Evolutionary conservation across 2,113 vertebrate species (phyloP).

Genomic region (Eolophus roseicapilla): DNA sequence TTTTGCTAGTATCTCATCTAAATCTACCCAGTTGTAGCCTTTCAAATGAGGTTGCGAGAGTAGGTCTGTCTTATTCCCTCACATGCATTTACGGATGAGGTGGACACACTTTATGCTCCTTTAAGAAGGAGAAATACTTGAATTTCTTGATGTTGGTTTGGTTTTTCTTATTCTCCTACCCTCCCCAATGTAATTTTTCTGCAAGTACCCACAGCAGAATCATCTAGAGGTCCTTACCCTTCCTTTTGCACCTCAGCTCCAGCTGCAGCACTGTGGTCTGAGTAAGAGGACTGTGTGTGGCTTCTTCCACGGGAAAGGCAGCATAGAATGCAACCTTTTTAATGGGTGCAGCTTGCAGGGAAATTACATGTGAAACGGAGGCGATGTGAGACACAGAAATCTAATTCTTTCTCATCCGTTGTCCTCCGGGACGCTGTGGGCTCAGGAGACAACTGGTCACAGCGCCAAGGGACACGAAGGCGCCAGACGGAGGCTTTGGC

Average conservation of each 20-base stretch:
- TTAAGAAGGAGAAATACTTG: neutral
- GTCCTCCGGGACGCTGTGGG: neutral
- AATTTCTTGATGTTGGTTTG: neutral
- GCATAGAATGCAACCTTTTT: accelerated
- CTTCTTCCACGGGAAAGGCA: neutral
- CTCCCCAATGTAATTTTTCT: neutral
- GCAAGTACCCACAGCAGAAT: neutral
- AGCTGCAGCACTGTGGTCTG: accelerated
- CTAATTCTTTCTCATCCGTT: neutral
- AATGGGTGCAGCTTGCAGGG: accelerated
- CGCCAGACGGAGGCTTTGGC: accelerated
- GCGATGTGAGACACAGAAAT: accelerated
- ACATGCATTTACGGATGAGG: neutral
- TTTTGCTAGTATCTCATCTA: neutral
- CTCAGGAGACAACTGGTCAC: neutral
- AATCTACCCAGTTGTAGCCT: neutral
- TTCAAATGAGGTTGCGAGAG: neutral
- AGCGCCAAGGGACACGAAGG: accelerated
- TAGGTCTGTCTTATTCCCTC: neutral
- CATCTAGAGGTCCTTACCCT: neutral
- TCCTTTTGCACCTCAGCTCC: neutral
- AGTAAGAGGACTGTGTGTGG: accelerated
- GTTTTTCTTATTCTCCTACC: neutral
- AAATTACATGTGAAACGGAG: accelerated
- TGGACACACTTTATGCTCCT: neutral